Conservation (phyloP, 2,797 vertebrate genomes). For the Potorous gilbertii region DNA sequence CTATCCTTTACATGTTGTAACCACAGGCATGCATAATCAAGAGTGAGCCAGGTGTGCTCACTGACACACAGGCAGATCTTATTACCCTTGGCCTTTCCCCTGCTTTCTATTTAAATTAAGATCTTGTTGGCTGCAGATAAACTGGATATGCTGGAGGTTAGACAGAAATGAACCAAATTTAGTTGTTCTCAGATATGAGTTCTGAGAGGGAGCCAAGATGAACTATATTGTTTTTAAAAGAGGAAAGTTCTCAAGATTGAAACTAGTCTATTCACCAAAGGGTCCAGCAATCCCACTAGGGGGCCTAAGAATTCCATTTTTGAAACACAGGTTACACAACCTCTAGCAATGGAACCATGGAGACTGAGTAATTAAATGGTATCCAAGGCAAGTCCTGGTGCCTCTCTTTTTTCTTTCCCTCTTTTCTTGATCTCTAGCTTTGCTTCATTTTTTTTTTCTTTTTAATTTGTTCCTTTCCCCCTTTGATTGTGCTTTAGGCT, state of each 20-base stretch:
- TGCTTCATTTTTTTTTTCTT: conserved; percentile 2
- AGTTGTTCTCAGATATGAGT: background rate
- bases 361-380: background rate
- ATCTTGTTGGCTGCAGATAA: background rate
- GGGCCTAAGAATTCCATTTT: conserved; percentile 4
- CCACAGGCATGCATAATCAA: background rate
- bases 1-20: background rate
- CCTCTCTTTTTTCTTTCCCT: background rate
- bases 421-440: conserved; percentile 9
- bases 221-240: background rate
- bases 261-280: background rate
- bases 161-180: background rate
- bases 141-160: background rate
- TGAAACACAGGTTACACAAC: background rate
- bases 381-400: background rate
- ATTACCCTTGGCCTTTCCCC: background rate
- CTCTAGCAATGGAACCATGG: background rate
- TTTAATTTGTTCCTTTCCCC: background rate
- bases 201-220: background rate
- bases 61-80: background rate
- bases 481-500: background rate
- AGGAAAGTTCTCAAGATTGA: background rate
- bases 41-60: background rate
- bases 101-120: background rate
- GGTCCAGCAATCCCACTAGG: background rate